These are phyloP conservation scores for Teleogryllus occipitalis DNA, from an alignment of 1,140 invertebrate genomes.

Conservation along the genomic window DNA sequence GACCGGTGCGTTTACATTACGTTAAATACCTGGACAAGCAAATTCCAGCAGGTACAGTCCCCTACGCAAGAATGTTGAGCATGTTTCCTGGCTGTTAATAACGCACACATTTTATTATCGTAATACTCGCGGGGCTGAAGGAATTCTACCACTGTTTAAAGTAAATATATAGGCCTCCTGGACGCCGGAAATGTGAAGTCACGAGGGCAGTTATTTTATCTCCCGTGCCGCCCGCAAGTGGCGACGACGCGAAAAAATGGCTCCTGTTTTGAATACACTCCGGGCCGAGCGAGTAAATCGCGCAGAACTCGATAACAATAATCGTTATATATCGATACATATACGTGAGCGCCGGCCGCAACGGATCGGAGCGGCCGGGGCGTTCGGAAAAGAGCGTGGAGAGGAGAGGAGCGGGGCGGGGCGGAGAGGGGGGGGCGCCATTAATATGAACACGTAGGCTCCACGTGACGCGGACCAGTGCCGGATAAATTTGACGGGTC, in stretches of 20 bases:
- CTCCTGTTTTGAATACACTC: not conserved
- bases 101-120: not conserved
- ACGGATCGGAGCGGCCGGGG: not conserved
- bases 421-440: not conserved
- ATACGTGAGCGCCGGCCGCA: not conserved
- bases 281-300: not conserved
- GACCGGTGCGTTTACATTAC: not conserved
- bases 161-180: not conserved
- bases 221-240: not conserved
- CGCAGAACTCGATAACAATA: conserved; percentile 1
- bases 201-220: not conserved
- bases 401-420: too few species aligned
- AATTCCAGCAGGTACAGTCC: not conserved
- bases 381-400: not conserved
- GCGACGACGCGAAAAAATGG: not conserved
- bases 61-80: not conserved
- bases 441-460: not conserved
- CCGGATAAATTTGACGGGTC: not conserved
- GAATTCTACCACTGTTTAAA: not conserved
- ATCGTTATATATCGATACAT: not conserved
- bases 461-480: not conserved
- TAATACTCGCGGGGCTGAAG: not conserved
- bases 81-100: not conserved
- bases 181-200: not conserved
- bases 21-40: conserved; percentile 4